A percentile compares a stretch with the other conserved stretches of the same genome.
Conservation (phyloP, 2,888 invertebrate species). For the Tupiocoris notatus region DNA sequence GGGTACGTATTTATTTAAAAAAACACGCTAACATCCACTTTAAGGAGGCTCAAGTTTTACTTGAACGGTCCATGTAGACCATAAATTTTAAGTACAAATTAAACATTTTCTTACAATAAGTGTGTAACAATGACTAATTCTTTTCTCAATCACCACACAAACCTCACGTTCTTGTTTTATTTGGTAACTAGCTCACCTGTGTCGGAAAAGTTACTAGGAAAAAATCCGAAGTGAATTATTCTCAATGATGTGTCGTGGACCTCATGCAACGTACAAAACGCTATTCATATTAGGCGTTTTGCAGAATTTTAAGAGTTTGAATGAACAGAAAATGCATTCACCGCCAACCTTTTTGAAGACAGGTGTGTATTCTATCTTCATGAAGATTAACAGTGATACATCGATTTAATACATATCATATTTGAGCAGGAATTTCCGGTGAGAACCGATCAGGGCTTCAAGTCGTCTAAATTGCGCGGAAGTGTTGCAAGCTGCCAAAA, state of each 20-base stretch:
- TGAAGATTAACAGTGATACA: too few species aligned
- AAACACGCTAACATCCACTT: constrained; percentile 30
- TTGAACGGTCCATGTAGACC: constrained; percentile 30
- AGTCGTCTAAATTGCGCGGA: background rate
- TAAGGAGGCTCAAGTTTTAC: constrained; percentile 18
- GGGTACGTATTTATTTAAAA: constrained; percentile 33
- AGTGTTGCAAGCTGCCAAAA: constrained; percentile 3
- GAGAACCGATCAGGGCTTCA: background rate
- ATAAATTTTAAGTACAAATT: background rate
- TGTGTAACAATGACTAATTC: background rate
- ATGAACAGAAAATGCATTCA: background rate
- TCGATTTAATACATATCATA: too few species aligned
- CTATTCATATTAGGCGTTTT: too few species aligned
- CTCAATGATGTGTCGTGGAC: too few species aligned
- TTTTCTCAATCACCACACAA: background rate
- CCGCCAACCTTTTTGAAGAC: constrained; percentile 22
- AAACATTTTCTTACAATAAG: background rate
- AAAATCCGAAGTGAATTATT: too few species aligned
- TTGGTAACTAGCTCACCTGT: background rate
- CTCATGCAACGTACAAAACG: too few species aligned
- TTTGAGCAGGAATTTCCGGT: too few species aligned
- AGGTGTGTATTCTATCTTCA: constrained; percentile 31
- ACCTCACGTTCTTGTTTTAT: background rate
- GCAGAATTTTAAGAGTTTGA: background rate
- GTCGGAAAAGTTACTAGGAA: too few species aligned